These are phyloP conservation scores for Petrolisthes manimaculis DNA, from an alignment of 2,888 invertebrate species.

Conservation along the genomic window DNA sequence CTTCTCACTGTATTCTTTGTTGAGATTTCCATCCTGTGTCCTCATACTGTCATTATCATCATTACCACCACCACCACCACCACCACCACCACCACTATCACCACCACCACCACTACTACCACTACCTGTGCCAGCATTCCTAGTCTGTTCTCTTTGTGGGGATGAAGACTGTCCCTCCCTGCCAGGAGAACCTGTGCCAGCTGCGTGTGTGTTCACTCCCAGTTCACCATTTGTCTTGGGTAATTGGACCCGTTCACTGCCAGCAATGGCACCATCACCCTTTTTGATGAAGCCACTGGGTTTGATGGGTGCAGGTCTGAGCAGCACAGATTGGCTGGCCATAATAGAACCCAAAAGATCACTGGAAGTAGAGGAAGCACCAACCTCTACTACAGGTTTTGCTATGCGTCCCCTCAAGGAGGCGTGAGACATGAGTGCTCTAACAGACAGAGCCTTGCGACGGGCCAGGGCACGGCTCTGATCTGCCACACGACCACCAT, in stretches of 20 bases:
- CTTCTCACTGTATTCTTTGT: no score
- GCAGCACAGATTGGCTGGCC: slow-evolving; percentile 68
- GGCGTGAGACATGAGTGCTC: slow-evolving; percentile 47
- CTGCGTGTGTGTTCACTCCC: slow-evolving; percentile 66
- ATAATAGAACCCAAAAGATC: slow-evolving; percentile 70
- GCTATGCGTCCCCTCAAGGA: slow-evolving; percentile 12
- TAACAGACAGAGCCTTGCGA: slow-evolving; percentile 52
- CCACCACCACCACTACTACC: slow-evolving; percentile 33
- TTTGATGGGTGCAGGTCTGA: slow-evolving; percentile 68
- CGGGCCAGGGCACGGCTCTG: slow-evolving; percentile 32
- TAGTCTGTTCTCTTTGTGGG: slow-evolving; percentile 20
- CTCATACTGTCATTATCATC: neutral
- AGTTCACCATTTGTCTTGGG: slow-evolving; percentile 17
- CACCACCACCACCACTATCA: slow-evolving; percentile 25
- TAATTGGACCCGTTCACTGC: neutral
- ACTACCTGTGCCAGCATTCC: neutral
- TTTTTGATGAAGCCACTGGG: slow-evolving; percentile 67
- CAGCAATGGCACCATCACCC: neutral
- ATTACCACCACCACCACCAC: slow-evolving; percentile 19
- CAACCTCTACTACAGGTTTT: slow-evolving; percentile 19
- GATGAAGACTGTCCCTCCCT: slow-evolving; percentile 28
- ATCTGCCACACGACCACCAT: slow-evolving; percentile 37
- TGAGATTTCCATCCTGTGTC: slow-evolving; percentile 30
- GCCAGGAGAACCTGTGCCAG: slow-evolving; percentile 46
- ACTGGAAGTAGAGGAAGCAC: slow-evolving; percentile 17